Evolutionary conservation across 2,888 invertebrate genomes (phyloP).

Genomic region (Tortrix viridana): DNA sequence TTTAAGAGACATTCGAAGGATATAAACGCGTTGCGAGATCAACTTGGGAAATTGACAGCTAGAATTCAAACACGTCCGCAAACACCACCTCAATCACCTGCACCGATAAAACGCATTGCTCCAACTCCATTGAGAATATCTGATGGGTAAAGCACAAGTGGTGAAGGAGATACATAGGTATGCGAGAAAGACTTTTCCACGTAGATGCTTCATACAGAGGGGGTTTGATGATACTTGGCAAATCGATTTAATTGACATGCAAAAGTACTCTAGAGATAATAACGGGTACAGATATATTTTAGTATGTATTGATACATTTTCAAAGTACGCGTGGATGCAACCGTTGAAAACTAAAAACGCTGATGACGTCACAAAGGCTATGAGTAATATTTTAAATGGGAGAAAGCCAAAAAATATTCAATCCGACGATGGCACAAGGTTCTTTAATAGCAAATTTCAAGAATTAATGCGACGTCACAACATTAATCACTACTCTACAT

Average conservation of each 20-base stretch:
- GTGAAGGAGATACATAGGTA: conserved; percentile 20
- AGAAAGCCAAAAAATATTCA: conserved; percentile 17
- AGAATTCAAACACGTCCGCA: neutral
- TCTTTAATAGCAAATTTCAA: conserved; percentile 12
- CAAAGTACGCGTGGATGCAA: conserved; percentile 14
- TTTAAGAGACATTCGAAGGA: neutral
- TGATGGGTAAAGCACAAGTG: conserved; percentile 21
- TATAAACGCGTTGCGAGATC: neutral
- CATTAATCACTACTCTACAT: conserved; percentile 25
- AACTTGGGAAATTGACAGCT: neutral
- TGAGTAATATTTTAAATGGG: conserved; percentile 3
- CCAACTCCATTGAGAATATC: neutral
- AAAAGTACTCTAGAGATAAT: conserved; percentile 15
- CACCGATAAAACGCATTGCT: neutral
- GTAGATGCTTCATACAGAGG: conserved; percentile 12
- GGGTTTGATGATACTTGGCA: conserved; percentile 21
- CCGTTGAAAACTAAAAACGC: conserved; percentile 11
- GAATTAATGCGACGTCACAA: neutral
- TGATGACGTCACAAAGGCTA: conserved; percentile 11
- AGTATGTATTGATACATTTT: conserved; percentile 21
- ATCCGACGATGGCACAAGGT: conserved; percentile 14
- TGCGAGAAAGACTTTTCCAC: conserved; percentile 17
- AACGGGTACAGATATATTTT: conserved; percentile 7
- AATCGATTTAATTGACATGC: conserved; percentile 17
- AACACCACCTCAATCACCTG: neutral